Evolutionary conservation across 2,888 invertebrate genomes (phyloP), one percentile per base, ranked within the genome.

Genomic region (Cepaea hortensis): DNA sequence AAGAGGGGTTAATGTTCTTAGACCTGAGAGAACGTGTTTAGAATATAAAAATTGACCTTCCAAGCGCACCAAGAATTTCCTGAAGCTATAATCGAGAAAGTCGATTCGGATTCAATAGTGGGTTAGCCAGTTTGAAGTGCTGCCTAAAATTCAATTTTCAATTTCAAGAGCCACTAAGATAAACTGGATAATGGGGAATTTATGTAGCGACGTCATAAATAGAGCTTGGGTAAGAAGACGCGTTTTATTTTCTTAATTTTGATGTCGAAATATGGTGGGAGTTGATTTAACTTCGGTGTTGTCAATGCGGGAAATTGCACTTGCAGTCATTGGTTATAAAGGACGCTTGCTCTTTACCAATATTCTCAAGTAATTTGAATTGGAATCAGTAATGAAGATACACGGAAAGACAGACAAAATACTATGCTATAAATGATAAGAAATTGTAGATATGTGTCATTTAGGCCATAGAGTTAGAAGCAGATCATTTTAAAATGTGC

Each of bases 151-250:
- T 46, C 65, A 84, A 48, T 65, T 75, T 84, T 84, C 65, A 55
- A 48, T 76, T 76, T 76, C 46, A 84, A 84, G 62, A 76, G 23
- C 65, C 77, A 20, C 62, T 3, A 48, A 62, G 76, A 65, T 76
- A 46, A 65, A 76, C 61, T n/a, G 48, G 84, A 76, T 76, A 84
- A 84, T 84, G 84, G 77, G 13, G 48, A 84, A 84, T 84, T 84
- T 84, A 84, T 76, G 77, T 84, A 70, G 70, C 70, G 35, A 70
- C 48, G 50, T 70, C 68, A 70, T 20, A 15, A 81, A 80, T 62
- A n/a, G 35, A n/a, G 68, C 20, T n/a, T 46, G 70, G 48, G 18
- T 81, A 81, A 70, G 48, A 48, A 70, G 68, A n/a, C 13, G 20
- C 11, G 48, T 18, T 48, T 70, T 81, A n/a, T 81, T 70, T 48